Base-by-base conservation (phyloP, 2,888 invertebrate genomes). In the Unio pictorum region DNA sequence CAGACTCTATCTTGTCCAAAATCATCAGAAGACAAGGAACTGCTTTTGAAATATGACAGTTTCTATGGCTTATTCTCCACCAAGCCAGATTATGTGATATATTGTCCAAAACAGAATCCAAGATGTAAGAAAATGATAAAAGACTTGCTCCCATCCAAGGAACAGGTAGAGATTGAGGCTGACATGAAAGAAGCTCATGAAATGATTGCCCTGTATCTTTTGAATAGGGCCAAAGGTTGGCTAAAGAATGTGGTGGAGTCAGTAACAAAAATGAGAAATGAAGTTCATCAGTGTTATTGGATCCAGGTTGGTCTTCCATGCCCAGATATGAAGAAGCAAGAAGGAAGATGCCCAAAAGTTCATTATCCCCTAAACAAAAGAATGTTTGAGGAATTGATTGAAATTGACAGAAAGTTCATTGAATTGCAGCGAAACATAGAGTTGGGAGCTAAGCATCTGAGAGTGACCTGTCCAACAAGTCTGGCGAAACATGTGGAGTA, bases 51-150 rank as follows among this genome's bases (percentile, higher is more conserved):
- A 56, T 80, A 73, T 56, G 65, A 79, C 54, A 70, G 69, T 55
- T 80, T 81, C 62, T 84, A 81, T 73, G 84, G 84, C 7, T 65
- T 84, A 3, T 67, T 62, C 7, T 66, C 69, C 11, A 30, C 66
- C 23, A 64, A 70, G 20, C 74, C 64, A 20, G 64, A 66, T 11
- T 59, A 69, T 20, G 54, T 80, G 28, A 73, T 68, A 11, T 61
- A 75, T n/a, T 72, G 77, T 64, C 80, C 80, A 28, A 75, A 71
- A 55, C 72, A 75, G 61, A 76, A 77, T 56, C 81, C 83, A 55
- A 62, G 75, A 17, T 80, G 77, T 54, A 34, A 80, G 45, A 28
- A 57, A 5, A 74, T 82, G 61, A n/a, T 81, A 30, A 56, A 67
- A 54, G 26, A 60, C 0, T 59, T 69, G 20, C 28, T 74, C 26